Base-by-base conservation (phyloP, 1,140 invertebrate species). In the Drosophila funebris region DNA sequence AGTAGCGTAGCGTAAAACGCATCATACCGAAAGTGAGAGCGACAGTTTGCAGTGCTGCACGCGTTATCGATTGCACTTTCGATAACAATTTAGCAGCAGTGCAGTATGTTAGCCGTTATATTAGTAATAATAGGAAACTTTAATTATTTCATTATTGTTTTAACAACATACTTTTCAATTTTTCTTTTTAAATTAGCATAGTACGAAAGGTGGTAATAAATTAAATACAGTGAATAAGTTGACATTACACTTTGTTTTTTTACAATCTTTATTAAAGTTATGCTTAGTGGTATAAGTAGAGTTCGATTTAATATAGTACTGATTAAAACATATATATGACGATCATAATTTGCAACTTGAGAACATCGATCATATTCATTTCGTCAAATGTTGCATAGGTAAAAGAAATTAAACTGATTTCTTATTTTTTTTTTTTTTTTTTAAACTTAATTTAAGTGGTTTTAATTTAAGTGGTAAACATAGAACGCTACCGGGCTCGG, bases 381-480 rank as follows among this genome's bases (percentile, higher is more conserved):
- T 43, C 20, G n/a, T 62, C 48, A 29, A 44, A 20, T 54, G 22
- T 18, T 39, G n/a, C 24, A 20, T 48, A 39, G 4, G 41, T 64
- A 9, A 39, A 39, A 48, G 5, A 57, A 66, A 66, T 50, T 70
- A 62, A 24, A 44, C 36, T 63, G 33, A 8, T 62, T 52, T 22
- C 0, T 50, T 36, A 36, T 57, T 48, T 24, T 14, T 14, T 24
- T 27, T 52, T 57, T 33, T 46, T 36, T 36, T 33, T 53, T 43
- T 4, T n/a, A n/a, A n/a, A 52, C 66, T 69, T 69, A 69, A 24
- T 41, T 9, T 27, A 43, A n/a, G n/a, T n/a, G n/a, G n/a, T n/a
- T n/a, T 62, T 66, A 67, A 14, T 37, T 67, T 67, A 67, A 50
- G 44, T 52, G 31, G 44, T 67, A 58, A 72, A 57, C 52, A 66